A percentile compares a stretch with the other conserved stretches of the same genome.
These are phyloP conservation scores for Ptychochromis oligacanthus DNA, from an alignment of 2,113 vertebrate species.

Conservation along the genomic window DNA sequence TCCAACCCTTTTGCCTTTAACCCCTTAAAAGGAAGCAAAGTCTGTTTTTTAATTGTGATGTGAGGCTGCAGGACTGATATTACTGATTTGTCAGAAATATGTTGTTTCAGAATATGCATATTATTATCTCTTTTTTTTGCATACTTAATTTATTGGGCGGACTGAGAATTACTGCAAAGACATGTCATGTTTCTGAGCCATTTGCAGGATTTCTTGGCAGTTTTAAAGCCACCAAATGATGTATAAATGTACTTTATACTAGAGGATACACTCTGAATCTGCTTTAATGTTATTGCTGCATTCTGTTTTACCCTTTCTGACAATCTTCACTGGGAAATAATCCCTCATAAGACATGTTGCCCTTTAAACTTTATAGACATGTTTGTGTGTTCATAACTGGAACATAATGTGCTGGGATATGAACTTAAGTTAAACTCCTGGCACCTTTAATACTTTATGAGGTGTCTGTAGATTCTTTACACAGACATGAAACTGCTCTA, in stretches of 20 bases:
- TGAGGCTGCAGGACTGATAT: not conserved
- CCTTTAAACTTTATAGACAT: not conserved
- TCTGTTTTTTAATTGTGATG: accelerated
- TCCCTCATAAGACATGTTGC: accelerated
- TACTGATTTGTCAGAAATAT: too few relatives aligned
- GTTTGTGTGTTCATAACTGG: not conserved
- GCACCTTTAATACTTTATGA: not conserved
- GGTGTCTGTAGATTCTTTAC: not conserved
- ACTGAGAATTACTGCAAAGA: not conserved
- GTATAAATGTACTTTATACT: not conserved
- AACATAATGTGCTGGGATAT: not conserved
- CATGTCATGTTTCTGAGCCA: not conserved
- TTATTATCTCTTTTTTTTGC: too few relatives aligned
- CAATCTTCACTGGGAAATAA: not conserved
- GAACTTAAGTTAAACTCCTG: not conserved
- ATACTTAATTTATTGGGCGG: too few relatives aligned
- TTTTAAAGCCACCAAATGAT: not conserved
- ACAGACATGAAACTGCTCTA: not conserved
- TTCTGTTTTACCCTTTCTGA: not conserved
- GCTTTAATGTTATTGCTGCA: not conserved
- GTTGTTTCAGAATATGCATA: too few relatives aligned
- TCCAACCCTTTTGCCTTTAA: not conserved
- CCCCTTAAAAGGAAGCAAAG: not conserved
- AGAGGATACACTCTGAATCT: not conserved
- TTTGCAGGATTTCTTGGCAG: not conserved